Evolutionary conservation across 2,888 invertebrate genomes (phyloP), one percentile per base, ranked within the genome.

Genomic region (Spodoptera littoralis): DNA sequence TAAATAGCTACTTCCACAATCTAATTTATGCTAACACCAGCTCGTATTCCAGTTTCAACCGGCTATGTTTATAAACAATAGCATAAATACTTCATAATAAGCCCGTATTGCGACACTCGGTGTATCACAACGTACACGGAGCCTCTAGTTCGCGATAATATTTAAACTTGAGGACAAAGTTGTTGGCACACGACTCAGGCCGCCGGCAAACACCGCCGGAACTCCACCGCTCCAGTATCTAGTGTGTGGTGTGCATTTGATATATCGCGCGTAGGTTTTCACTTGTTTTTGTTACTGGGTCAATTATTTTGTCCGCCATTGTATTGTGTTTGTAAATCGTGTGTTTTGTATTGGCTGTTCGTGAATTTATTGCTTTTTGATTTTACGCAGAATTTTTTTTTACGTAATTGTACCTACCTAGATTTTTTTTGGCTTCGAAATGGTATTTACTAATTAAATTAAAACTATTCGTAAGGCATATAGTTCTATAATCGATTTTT

Each of bases 221-320:
- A 79, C 77, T 77, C 76, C 47, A 65, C 70, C 74, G 74, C 74
- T 70, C 68, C 74, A 67, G 67, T 78, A 75, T 73, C 78, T 70
- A 64, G 60, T 75, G 65, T 78, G 76, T 68, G 80, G 80, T 79
- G 77, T 77, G 74, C 65, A 63, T 70, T 80, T 83, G 83, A 83
- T 82, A 80, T 76, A 84, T 80, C 65, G 74, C 76, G 65, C 59
- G 75, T 60, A 65, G 70, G 73, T 81, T 82, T 79, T 76, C 70
- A 64, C 70, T 74, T 74, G 77, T 77, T 82, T 82, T 77, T 81
- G 77, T 77, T 80, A 60, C 70, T 70, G 57, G 70, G 71, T 70
- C 80, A 75, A 82, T 83, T 80, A 82, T 82, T 79, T 76, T 75
- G 78, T 72, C 68, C 74, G 71, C 68, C 54, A 70, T 65, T 79